These are phyloP conservation scores for Trididemnum nubilum DNA, from an alignment of 23 tunicate species.

Conservation along the genomic window DNA sequence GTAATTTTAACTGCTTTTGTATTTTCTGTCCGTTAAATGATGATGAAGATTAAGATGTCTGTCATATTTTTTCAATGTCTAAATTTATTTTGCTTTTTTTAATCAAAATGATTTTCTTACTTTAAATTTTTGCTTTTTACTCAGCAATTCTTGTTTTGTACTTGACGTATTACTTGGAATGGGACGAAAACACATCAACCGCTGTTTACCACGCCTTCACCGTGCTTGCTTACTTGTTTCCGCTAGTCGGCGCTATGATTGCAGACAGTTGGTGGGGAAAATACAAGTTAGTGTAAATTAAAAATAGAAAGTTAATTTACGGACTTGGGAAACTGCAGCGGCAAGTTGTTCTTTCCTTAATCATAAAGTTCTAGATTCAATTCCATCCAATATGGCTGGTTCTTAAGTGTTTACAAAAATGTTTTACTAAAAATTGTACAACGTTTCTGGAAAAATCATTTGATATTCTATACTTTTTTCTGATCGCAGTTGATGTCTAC, in stretches of 20 bases:
- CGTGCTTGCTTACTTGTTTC: constrained; percentile 92
- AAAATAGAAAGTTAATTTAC: no score
- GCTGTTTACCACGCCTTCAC: constrained; percentile 99
- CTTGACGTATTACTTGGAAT: constrained; percentile 53
- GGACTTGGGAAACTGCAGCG: not conserved
- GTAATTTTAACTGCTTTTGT: no score
- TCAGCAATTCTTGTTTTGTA: constrained; percentile 87
- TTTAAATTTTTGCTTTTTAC: not conserved
- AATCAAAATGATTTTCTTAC: no score
- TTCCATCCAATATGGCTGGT: not conserved
- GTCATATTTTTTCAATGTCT: no score
- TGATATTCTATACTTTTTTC: no score
- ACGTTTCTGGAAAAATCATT: no score
- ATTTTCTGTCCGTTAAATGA: no score
- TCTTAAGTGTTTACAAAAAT: no score
- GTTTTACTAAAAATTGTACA: no score
- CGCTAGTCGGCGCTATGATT: constrained; percentile 89
- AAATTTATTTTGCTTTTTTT: no score
- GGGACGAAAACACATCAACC: constrained; percentile 92
- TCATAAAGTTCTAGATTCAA: not conserved
- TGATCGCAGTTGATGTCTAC: no score
- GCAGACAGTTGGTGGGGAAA: constrained; percentile 99
- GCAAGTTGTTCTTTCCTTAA: not conserved
- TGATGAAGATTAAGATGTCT: no score
- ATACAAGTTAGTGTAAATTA: constrained; percentile 79